A percentile compares a stretch with the other conserved stretches of the same genome.
phyloP scores from a whole-genome alignment of 2,113 vertebrate species.

The Pseudopipra pipra region DNA sequence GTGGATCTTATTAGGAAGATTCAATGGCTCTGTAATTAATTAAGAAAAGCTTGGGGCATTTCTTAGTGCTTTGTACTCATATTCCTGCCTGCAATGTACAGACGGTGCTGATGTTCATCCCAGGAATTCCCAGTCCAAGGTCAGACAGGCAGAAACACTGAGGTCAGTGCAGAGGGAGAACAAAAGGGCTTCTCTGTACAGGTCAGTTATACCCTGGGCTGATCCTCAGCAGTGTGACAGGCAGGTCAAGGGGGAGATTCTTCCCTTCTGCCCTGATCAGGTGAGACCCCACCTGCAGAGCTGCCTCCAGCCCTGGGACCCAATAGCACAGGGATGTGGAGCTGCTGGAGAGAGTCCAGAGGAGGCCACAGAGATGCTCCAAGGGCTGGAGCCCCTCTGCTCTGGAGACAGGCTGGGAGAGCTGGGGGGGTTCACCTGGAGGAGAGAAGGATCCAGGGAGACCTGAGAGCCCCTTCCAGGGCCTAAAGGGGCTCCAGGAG shows the following conservation, averaged over 20 bases:
- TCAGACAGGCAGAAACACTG: background rate
- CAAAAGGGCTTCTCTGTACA: background rate
- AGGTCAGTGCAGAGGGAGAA: background rate
- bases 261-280: background rate
- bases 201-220: background rate
- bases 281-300: background rate
- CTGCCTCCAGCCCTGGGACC: background rate
- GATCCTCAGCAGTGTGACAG: background rate
- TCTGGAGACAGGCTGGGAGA: background rate
- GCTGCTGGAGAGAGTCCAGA: background rate
- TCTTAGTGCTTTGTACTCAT: background rate
- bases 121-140: background rate
- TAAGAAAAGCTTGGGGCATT: background rate
- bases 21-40: background rate
- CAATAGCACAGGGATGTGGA: background rate
- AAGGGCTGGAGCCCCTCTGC: background rate
- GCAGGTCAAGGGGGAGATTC: background rate
- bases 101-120: background rate
- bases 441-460: background rate
- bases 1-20: background rate
- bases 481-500: background rate
- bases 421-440: background rate
- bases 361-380: background rate
- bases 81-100: background rate
- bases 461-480: background rate